phyloP scores from a whole-genome alignment of 2,113 vertebrate species.

The Psammodynastes pulverulentus region DNA sequence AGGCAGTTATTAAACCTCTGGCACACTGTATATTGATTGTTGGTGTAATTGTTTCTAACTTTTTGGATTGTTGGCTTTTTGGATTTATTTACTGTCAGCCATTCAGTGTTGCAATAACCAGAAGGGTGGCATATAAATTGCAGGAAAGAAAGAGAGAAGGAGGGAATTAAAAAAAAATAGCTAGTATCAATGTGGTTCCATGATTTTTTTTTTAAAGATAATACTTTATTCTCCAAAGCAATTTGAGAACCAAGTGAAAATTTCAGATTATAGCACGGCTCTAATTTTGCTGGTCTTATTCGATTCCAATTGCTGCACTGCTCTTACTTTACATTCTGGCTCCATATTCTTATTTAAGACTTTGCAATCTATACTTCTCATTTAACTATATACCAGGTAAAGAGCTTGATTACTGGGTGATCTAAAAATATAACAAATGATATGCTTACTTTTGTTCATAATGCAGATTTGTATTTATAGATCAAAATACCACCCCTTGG shows the following conservation, averaged over 20 bases:
- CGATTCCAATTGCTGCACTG: background rate
- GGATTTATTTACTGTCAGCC: background rate
- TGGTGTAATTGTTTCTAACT: background rate
- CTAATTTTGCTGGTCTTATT: background rate
- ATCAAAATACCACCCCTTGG: background rate
- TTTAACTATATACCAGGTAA: background rate
- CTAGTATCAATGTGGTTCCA: background rate
- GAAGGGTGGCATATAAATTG: background rate
- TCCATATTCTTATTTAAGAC: background rate
- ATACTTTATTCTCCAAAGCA: background rate
- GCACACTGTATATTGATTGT: background rate
- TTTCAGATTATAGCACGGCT: background rate
- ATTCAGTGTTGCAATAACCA: background rate
- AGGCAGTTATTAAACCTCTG: background rate
- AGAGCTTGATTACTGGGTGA: background rate
- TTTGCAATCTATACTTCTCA: background rate
- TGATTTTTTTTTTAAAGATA: background rate
- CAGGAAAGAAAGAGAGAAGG: background rate
- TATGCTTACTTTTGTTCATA: background rate
- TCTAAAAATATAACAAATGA: background rate
- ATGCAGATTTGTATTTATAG: background rate
- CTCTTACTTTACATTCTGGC: background rate
- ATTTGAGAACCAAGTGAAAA: background rate
- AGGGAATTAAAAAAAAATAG: background rate
- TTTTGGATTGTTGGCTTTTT: background rate